These are phyloP conservation scores for Rugalucina vietnamica DNA, from an alignment of 2,888 invertebrate species.

Conservation along the genomic window DNA sequence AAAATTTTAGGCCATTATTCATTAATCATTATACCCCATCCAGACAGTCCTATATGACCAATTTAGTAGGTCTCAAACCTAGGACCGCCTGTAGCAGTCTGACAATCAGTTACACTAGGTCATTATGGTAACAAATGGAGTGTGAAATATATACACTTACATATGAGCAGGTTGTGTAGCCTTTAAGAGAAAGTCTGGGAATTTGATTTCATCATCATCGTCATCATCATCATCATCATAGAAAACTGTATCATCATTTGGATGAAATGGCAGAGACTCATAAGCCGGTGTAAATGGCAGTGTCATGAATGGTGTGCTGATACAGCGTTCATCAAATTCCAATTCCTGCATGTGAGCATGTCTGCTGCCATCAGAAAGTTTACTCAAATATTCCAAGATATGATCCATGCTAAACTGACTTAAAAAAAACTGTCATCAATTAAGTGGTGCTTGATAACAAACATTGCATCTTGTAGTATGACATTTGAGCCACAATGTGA, in stretches of 20 bases:
- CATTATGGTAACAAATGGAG: too few relatives aligned
- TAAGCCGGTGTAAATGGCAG: not conserved
- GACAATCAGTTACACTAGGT: too few relatives aligned
- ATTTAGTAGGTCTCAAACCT: too few relatives aligned
- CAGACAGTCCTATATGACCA: too few relatives aligned
- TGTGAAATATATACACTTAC: too few relatives aligned
- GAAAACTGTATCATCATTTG: not conserved
- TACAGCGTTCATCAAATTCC: slow-evolving; percentile 4
- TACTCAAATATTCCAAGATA: not conserved
- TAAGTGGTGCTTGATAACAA: too few relatives aligned
- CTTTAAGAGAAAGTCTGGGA: not conserved
- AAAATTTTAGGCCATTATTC: too few relatives aligned
- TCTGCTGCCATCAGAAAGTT: not conserved
- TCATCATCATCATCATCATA: not conserved
- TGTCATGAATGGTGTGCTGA: not conserved
- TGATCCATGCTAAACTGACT: not conserved
- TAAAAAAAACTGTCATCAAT: not conserved
- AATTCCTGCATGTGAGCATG: not conserved
- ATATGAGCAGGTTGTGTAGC: not conserved
- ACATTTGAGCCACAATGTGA: too few relatives aligned
- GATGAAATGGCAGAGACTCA: not conserved
- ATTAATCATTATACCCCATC: too few relatives aligned
- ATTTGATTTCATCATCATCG: not conserved
- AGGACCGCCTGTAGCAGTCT: too few relatives aligned
- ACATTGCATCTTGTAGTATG: too few relatives aligned